A percentile compares a stretch with the other conserved stretches of the same genome.
Evolutionary conservation across 2,888 invertebrate genomes (phyloP).

Genomic region (Sesamia inferens): DNA sequence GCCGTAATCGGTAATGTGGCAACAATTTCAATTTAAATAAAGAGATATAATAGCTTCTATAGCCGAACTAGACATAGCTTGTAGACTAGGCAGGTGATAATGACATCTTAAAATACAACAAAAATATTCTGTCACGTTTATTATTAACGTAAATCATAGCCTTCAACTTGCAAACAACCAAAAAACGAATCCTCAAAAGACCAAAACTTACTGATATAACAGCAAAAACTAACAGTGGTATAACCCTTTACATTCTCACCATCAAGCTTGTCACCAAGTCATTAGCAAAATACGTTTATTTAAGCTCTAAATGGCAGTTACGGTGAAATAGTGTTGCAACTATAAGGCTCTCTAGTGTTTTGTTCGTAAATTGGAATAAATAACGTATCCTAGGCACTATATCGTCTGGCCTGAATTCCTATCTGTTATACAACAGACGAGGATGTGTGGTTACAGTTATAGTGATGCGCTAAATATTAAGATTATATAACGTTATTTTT

Average conservation of each 20-base stretch:
- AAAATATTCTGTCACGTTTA: neutral
- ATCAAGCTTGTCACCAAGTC: conserved; percentile 33
- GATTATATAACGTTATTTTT: no score
- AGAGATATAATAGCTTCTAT: no score
- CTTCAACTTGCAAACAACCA: neutral
- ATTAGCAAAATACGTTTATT: conserved; percentile 40
- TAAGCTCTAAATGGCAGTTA: conserved; percentile 54
- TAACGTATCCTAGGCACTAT: conserved; percentile 67
- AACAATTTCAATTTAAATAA: no score
- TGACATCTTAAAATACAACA: no score
- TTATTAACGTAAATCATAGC: neutral
- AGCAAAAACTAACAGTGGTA: conserved; percentile 1
- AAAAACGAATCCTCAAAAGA: neutral
- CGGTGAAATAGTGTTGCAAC: conserved; percentile 59
- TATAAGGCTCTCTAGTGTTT: conserved; percentile 39
- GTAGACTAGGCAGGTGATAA: no score
- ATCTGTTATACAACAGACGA: conserved; percentile 59
- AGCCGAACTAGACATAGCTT: no score
- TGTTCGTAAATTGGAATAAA: conserved; percentile 70
- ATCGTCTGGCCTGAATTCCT: conserved; percentile 73
- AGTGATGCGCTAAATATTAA: no score
- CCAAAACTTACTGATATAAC: neutral
- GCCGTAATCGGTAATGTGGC: no score
- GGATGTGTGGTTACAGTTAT: conserved; percentile 33
- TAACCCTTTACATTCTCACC: neutral